Base-by-base conservation (phyloP, 2,888 invertebrate species). In the Fragum fragum region DNA sequence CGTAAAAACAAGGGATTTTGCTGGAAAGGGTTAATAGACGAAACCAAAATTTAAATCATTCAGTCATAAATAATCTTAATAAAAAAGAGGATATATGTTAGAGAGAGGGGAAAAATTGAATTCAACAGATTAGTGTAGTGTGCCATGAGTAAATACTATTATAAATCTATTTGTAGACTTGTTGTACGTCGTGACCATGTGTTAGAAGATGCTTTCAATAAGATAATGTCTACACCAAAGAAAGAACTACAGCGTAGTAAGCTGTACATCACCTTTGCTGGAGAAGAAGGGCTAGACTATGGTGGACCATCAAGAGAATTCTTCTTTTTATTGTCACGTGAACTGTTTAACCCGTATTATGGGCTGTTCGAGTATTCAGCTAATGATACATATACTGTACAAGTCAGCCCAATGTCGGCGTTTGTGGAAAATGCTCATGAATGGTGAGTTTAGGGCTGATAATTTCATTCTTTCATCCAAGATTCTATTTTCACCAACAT, bases 281-380 rank as follows among this genome's bases (percentile, higher is more conserved):
- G 98, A 71, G 99, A 99, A 94, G 99, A 99, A 94, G 99, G 99
- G 95, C 95, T 99, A 79, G 99, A 99, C 95, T 99, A 99, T 95
- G 99, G 99, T 61, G 99, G 99, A 0, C 99, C 99, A 1, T 98
- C 98, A 16, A 96, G 99, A 36, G 99, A 99, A 95, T 99, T 99
- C 95, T 99, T 99, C 96, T 99, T 99, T 95, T 96, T 99, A 36
- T 95, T 99, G n/a, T 99, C 99, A 0, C 96, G 99, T 73, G 98
- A 99, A 94, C 96, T 99, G 14, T 99, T 99, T 95, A 99, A 99
- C 96, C 99, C 99, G 0, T 99, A 99, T 95, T 99, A 99, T 92
- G 99, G 99, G 0, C 96, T 99, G 80, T 99, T 99, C 95, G 99
- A 99, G 95, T 99, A 99, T 94, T 98, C 99, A 0, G 99, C 99